These are phyloP conservation scores for Metallyticus violacea DNA, from an alignment of 2,888 invertebrate species.

Conservation along the genomic window DNA sequence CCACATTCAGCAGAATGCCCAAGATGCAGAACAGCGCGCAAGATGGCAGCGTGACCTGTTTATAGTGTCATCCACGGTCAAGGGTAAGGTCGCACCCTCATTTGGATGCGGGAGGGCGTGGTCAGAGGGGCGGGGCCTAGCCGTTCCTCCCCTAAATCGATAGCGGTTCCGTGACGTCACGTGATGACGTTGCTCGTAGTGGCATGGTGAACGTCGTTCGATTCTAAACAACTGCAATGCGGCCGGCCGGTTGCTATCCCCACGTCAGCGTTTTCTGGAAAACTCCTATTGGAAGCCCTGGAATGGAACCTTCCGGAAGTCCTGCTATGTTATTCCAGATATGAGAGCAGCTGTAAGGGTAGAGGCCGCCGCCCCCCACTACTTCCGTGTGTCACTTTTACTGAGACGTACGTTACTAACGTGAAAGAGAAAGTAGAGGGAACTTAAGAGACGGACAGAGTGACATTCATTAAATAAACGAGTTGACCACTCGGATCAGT, in stretches of 20 bases:
- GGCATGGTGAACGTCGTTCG: background rate
- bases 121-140: background rate
- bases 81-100: constrained; percentile 11
- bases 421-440: background rate
- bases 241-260: background rate
- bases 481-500: too few relatives aligned
- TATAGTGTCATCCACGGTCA: constrained; percentile 1
- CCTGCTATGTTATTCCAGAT: background rate
- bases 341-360: background rate
- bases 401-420: background rate
- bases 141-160: background rate
- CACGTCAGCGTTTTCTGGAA: background rate
- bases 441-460: background rate
- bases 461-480: background rate
- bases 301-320: background rate
- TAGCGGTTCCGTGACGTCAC: background rate
- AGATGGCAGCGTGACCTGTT: background rate
- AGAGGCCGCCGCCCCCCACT: too few relatives aligned
- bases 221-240: background rate
- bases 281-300: background rate
- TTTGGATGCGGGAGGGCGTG: constrained; percentile 5
- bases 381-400: background rate
- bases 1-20: background rate
- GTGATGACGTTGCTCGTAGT: background rate
- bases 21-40: background rate